Base-by-base conservation (phyloP, 1,140 invertebrate genomes). In the Chlorops oryzae region DNA sequence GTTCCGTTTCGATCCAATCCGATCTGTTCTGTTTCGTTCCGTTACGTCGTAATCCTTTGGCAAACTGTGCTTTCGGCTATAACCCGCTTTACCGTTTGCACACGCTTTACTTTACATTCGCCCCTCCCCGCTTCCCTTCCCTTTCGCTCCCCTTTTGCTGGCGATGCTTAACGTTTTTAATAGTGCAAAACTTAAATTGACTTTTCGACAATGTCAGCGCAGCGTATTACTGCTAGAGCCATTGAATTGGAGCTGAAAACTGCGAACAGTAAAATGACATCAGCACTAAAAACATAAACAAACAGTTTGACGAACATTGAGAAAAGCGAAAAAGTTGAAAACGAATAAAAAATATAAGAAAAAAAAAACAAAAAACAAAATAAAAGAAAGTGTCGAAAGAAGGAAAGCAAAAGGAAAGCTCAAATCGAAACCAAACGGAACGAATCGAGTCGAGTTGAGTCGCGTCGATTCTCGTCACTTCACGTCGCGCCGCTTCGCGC, bases 141-240 rank as follows among this genome's bases (percentile, higher is more conserved):
- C n/a, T n/a, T n/a, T n/a, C n/a, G n/a, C n/a, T n/a, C n/a, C n/a
- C n/a, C n/a, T n/a, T n/a, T n/a, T n/a, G n/a, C n/a, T n/a, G n/a
- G n/a, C n/a, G n/a, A n/a, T n/a, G n/a, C n/a, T 28, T 23, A 13
- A 21, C 24, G 5, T 22, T 17, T 43, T 51, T 42, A 35, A 49
- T 35, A 44, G 52, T 56, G 25, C 54, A 28, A 59, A n/a, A 58
- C 52, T 65, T 67, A 61, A 64, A 52, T 52, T 52, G 50, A 52
- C 50, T 52, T 52, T 45, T 23, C 50, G 35, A 52, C 35, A 52
- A 52, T 46, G 49, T 64, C 62, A 66, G 64, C 61, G 28, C 55
- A 61, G n/a, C n/a, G n/a, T n/a, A n/a, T n/a, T n/a, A 52, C 51
- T 55, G 37, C 48, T 28, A 28, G 9, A 6, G 38, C 13, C n/a